Percentiles rank a stretch among this genome's conserved stretches.
These are phyloP conservation scores for Alloscopus bannaensis DNA, from an alignment of 2,888 invertebrate species.

Conservation along the genomic window DNA sequence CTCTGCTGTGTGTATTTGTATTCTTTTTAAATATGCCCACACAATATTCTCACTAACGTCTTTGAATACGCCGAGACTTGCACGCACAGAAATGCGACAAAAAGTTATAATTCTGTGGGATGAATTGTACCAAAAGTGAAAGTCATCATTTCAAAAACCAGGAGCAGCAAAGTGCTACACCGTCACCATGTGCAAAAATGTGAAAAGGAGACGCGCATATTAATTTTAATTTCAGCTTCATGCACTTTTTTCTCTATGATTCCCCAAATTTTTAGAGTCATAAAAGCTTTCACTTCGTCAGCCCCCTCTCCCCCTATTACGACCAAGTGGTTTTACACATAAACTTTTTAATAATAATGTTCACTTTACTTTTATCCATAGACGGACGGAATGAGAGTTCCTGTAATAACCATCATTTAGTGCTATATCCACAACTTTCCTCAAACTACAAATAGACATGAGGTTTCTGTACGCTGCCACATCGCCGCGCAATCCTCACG, in stretches of 20 bases:
- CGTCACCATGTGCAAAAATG: constrained; percentile 25
- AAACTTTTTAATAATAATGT: constrained; percentile 28
- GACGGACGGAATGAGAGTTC: constrained; percentile 10
- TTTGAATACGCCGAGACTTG: too few species aligned
- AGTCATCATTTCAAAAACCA: too few species aligned
- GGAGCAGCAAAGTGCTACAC: too few species aligned
- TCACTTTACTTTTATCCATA: constrained; percentile 29
- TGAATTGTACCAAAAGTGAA: constrained; percentile 2
- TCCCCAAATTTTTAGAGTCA: constrained; percentile 2
- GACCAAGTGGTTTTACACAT: constrained; percentile 24
- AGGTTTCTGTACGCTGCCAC: too few species aligned
- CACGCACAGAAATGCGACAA: too few species aligned
- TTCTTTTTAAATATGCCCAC: too few species aligned
- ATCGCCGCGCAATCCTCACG: too few species aligned
- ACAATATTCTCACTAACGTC: too few species aligned
- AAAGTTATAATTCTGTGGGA: too few species aligned
- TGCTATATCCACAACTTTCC: constrained; percentile 9
- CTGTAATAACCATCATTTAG: constrained; percentile 31
- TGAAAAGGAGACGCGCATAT: constrained; percentile 27
- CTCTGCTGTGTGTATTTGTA: too few species aligned
- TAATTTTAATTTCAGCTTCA: constrained; percentile 26
- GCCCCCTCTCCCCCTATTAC: not conserved
- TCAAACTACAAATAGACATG: too few species aligned
- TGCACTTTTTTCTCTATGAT: constrained; percentile 6
- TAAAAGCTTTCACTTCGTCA: constrained; percentile 8